phyloP scores from a whole-genome alignment of 1,140 invertebrate species.

The Drusus annulatus region DNA sequence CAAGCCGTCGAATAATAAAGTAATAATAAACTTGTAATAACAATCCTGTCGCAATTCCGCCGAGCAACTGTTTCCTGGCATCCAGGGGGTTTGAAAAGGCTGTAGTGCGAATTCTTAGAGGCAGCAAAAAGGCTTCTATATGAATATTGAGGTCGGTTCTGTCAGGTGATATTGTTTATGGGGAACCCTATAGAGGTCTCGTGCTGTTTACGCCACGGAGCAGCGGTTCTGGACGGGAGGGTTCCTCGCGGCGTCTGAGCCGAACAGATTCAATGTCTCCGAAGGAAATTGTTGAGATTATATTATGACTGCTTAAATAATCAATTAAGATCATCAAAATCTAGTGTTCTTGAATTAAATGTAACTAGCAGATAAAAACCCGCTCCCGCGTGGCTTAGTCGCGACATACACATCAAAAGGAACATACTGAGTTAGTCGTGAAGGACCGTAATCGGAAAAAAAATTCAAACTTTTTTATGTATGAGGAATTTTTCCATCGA shows the following conservation, averaged over 20 bases:
- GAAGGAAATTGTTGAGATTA: background rate
- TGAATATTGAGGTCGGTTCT: constrained; percentile 4
- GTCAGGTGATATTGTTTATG: constrained; percentile 12
- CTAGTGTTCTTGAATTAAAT: background rate
- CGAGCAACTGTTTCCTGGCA: no score
- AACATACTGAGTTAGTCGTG: no score
- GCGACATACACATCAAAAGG: no score
- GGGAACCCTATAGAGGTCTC: constrained; percentile 2
- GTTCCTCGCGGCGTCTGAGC: background rate
- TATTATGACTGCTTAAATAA: background rate
- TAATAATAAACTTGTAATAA: no score
- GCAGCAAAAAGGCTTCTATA: constrained; percentile 3
- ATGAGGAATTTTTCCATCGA: no score
- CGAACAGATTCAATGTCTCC: background rate
- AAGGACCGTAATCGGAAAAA: no score
- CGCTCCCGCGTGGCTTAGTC: no score
- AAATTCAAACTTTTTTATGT: no score
- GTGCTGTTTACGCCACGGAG: background rate
- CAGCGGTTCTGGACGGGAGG: background rate
- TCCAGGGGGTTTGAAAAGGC: background rate
- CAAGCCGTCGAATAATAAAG: no score
- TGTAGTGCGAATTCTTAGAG: constrained; percentile 2
- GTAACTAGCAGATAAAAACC: no score
- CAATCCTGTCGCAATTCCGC: no score
- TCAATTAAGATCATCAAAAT: background rate